Evolutionary conservation across 53 echinoderm and acorn worm species (phyloP), one percentile per base, ranked within the genome.

Genomic region (Paracentrotus lividus): DNA sequence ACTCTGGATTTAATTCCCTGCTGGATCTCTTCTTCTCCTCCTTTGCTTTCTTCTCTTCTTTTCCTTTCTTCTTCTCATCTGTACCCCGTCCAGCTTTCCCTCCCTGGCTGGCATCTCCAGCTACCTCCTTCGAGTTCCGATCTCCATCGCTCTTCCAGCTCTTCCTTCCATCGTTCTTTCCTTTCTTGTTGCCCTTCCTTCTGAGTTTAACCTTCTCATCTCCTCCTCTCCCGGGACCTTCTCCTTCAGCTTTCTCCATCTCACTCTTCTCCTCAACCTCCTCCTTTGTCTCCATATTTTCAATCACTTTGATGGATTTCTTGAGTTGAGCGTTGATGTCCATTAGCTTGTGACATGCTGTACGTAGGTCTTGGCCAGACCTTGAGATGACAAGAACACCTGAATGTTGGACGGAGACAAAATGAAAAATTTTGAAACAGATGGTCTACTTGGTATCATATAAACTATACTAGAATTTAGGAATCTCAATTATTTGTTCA

Each of bases 351-450:
- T 96, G 95, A 47, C 96, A 97, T n/a, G 96, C 96, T n/a, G 94
- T 95, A 49, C 92, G 87, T 10, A 99, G 94, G 27, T 96, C 96
- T n/a, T 93, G 93, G 32, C 84, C 89, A 18, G 97, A 94, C 90
- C 95, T 88, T 38, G 97, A 96, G 53, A 99, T 96, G 18, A 97
- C 97, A n/a, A 96, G 93, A 3, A 99, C 97, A 88, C 99, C 97
- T 99, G 78, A 10, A 24, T 33, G 3, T n/a, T 0, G 18, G 49
- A 21, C 54, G 56, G 56, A 29, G 36, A 56, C 45, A 4, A n/a
- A n/a, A n/a, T n/a, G n/a, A n/a, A n/a, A n/a, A n/a, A n/a, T n/a
- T n/a, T n/a, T n/a, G n/a, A n/a, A n/a, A n/a, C n/a, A n/a, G n/a
- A n/a, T n/a, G n/a, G n/a, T n/a, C n/a, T n/a, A n/a, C n/a, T n/a